Evolutionary conservation across 2,797 vertebrate genomes (phyloP).

Genomic region (Hoplostethus mediterraneus): DNA sequence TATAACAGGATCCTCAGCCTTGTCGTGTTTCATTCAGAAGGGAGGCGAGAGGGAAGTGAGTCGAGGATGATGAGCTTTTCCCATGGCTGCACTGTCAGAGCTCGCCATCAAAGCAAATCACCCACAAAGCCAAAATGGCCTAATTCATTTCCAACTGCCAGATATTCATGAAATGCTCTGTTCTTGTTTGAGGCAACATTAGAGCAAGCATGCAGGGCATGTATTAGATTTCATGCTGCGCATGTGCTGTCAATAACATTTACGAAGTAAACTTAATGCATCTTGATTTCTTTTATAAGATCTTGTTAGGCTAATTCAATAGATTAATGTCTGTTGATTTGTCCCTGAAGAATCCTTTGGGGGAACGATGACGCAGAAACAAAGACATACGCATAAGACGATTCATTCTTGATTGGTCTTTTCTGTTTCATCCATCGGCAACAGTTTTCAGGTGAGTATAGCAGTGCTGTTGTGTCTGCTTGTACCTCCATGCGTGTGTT

Average conservation of each 20-base stretch:
- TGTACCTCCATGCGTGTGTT: slow-evolving; percentile 15
- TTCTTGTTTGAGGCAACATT: slow-evolving; percentile 45
- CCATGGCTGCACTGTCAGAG: slow-evolving; percentile 35
- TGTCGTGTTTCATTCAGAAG: neutral
- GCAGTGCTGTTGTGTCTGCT: slow-evolving; percentile 31
- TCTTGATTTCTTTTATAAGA: slow-evolving; percentile 36
- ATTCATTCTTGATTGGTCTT: slow-evolving; percentile 30
- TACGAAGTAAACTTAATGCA: slow-evolving; percentile 30
- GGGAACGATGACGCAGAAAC: slow-evolving; percentile 26
- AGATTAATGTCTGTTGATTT: slow-evolving; percentile 42
- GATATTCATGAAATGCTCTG: slow-evolving; percentile 37
- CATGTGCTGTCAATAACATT: slow-evolving; percentile 47
- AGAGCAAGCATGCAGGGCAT: slow-evolving; percentile 22
- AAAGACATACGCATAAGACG: slow-evolving; percentile 17
- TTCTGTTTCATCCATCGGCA: slow-evolving; percentile 14
- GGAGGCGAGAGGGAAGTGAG: slow-evolving; percentile 19
- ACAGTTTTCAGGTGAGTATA: slow-evolving; percentile 36
- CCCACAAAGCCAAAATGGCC: slow-evolving; percentile 34
- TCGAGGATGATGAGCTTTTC: slow-evolving; percentile 41
- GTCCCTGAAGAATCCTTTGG: slow-evolving; percentile 39
- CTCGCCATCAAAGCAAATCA: slow-evolving; percentile 52
- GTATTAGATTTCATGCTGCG: slow-evolving; percentile 40
- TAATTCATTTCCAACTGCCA: slow-evolving; percentile 45
- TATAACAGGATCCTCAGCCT: neutral
- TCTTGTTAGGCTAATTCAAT: slow-evolving; percentile 44